These are phyloP conservation scores for Sepioteuthis lessoniana DNA, from an alignment of 2,888 invertebrate genomes.

Conservation along the genomic window DNA sequence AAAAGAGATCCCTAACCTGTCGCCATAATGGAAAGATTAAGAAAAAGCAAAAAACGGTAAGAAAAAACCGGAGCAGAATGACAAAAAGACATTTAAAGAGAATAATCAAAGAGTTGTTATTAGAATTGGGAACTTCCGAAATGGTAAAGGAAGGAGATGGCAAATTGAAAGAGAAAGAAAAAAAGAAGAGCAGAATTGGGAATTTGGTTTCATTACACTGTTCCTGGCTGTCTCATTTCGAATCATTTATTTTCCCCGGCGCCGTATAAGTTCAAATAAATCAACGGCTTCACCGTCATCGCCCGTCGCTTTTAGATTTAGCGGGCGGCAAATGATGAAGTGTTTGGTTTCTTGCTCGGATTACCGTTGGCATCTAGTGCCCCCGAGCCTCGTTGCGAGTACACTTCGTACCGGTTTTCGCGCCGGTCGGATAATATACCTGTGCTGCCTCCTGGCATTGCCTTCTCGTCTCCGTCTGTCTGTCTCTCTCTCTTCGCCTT, in stretches of 20 bases:
- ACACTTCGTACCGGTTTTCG: neutral
- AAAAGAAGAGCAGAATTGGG: neutral
- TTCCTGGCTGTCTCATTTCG: conserved; percentile 8
- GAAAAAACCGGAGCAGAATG: no score
- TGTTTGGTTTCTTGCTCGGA: neutral
- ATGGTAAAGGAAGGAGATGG: neutral
- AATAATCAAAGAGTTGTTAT: neutral
- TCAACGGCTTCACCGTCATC: neutral
- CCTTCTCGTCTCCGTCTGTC: neutral
- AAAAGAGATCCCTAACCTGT: no score
- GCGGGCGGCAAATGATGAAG: neutral
- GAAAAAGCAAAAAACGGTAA: no score
- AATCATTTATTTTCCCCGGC: conserved; percentile 23
- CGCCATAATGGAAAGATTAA: no score
- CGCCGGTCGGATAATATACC: neutral
- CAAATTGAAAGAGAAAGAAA: neutral
- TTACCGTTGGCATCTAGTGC: neutral
- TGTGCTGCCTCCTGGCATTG: neutral
- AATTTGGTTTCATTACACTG: conserved; percentile 7
- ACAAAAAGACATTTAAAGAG: neutral
- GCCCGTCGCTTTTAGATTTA: neutral
- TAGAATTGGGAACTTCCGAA: neutral
- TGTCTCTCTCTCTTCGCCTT: neutral
- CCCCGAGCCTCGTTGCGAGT: neutral
- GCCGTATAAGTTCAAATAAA: neutral